Evolutionary conservation across 1,140 invertebrate species (phyloP).

Genomic region (Ridgeia piscesae): DNA sequence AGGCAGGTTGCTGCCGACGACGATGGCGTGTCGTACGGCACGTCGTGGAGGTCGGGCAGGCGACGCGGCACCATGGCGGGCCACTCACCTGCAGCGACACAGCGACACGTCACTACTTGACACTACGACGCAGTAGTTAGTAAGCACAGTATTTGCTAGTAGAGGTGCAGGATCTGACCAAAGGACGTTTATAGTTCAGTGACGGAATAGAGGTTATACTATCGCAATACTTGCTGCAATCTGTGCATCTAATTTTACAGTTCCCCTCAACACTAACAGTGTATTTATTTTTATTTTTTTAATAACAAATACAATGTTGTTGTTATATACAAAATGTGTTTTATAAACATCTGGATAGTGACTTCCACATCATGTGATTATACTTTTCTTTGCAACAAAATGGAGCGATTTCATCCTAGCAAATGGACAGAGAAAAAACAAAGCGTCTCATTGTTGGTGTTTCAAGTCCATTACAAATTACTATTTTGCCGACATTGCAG

Average conservation of each 20-base stretch:
- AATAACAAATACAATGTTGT: too few relatives aligned
- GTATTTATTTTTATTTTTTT: too few relatives aligned
- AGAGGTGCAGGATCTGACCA: neutral
- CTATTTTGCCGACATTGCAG: too few relatives aligned
- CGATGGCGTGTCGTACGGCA: conserved; percentile 30
- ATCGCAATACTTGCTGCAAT: neutral
- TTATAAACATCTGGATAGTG: too few relatives aligned
- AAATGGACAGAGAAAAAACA: too few relatives aligned
- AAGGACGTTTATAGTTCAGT: neutral
- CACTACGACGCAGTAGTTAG: neutral
- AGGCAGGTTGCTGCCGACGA: neutral
- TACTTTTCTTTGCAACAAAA: too few relatives aligned
- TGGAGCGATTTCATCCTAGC: too few relatives aligned
- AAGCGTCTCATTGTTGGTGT: too few relatives aligned
- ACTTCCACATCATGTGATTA: too few relatives aligned
- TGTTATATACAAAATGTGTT: too few relatives aligned
- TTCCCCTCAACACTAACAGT: too few relatives aligned
- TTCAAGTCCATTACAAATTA: too few relatives aligned
- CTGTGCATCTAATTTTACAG: neutral
- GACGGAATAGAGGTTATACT: neutral
- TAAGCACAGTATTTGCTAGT: neutral
- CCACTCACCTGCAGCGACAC: neutral
- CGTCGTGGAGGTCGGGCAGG: conserved; percentile 30
- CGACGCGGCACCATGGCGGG: neutral
- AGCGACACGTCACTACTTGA: neutral